Conservation (phyloP, 2,888 invertebrate species). For the Heterodera filipjevi region DNA sequence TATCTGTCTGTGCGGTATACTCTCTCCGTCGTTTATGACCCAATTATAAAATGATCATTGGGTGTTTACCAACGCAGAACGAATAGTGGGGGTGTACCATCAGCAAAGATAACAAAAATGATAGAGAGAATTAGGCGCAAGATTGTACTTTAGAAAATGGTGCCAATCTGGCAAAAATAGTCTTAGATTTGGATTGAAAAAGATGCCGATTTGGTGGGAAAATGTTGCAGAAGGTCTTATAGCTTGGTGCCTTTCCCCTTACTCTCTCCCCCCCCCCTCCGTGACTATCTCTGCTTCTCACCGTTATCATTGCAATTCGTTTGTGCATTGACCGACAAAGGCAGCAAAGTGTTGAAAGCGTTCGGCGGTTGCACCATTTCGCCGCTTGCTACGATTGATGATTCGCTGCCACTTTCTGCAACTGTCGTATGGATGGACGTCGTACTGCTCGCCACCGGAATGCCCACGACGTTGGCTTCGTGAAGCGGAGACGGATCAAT, state of each 20-base stretch:
- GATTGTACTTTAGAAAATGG: too few relatives aligned
- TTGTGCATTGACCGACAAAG: too few relatives aligned
- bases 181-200: too few relatives aligned
- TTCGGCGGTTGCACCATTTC: not conserved
- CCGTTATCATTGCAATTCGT: not conserved
- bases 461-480: constrained; percentile 1
- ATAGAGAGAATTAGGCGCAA: not conserved
- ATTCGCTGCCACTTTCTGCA: not conserved
- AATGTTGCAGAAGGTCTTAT: too few relatives aligned
- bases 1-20: constrained; percentile 7
- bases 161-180: too few relatives aligned
- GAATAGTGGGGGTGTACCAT: not conserved
- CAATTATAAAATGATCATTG: not conserved
- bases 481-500: not conserved
- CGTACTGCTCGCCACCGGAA: constrained; percentile 22
- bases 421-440: constrained; percentile 23
- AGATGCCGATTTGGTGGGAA: too few relatives aligned
- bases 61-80: not conserved
- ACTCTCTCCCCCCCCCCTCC: too few relatives aligned
- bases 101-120: not conserved
- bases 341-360: not conserved
- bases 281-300: too few relatives aligned
- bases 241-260: too few relatives aligned
- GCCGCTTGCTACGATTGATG: not conserved
- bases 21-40: constrained; percentile 4